Percentiles rank a stretch among this genome's conserved stretches.
phyloP scores from a whole-genome alignment of 1,140 invertebrate species.

The Ceratina calcarata region DNA sequence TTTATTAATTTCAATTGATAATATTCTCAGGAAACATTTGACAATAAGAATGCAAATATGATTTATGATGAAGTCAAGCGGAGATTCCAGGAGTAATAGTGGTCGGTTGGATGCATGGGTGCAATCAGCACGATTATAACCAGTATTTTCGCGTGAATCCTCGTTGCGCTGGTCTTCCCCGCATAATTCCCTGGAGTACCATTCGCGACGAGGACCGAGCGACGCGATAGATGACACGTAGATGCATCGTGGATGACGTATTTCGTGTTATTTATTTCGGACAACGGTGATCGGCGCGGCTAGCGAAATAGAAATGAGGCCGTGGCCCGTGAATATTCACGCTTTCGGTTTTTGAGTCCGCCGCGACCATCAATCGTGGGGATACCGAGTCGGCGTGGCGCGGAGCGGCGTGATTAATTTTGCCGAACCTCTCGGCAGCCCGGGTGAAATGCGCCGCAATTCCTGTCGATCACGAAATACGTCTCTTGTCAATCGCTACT shows the following conservation, averaged over 20 bases:
- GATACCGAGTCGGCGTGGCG: constrained; percentile 10
- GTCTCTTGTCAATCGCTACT: constrained; percentile 42
- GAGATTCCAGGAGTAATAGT: constrained; percentile 44
- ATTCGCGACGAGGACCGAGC: constrained; percentile 57
- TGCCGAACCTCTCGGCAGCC: background rate
- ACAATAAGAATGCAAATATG: constrained; percentile 31
- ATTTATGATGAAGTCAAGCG: constrained; percentile 25
- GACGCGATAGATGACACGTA: constrained; percentile 37
- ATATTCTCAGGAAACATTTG: constrained; percentile 45
- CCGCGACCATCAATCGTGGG: constrained; percentile 31
- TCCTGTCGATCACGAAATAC: constrained; percentile 42
- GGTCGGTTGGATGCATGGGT: constrained; percentile 43
- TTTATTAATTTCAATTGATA: background rate
- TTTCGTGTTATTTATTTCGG: constrained; percentile 61
- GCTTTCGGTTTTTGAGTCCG: constrained; percentile 40
- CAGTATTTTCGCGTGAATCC: constrained; percentile 66
- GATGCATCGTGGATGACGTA: constrained; percentile 45
- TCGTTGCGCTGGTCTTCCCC: constrained; percentile 54
- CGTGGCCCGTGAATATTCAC: constrained; percentile 35
- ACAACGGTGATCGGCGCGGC: constrained; percentile 28
- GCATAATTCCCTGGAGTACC: constrained; percentile 59
- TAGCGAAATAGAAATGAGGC: constrained; percentile 55
- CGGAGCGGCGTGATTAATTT: constrained; percentile 36
- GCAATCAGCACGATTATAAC: constrained; percentile 68
- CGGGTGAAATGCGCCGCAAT: constrained; percentile 21